Percentiles rank a stretch among this genome's conserved stretches.
These are phyloP conservation scores for Halichoeres trimaculatus DNA, from an alignment of 2,113 vertebrate genomes.

Conservation along the genomic window DNA sequence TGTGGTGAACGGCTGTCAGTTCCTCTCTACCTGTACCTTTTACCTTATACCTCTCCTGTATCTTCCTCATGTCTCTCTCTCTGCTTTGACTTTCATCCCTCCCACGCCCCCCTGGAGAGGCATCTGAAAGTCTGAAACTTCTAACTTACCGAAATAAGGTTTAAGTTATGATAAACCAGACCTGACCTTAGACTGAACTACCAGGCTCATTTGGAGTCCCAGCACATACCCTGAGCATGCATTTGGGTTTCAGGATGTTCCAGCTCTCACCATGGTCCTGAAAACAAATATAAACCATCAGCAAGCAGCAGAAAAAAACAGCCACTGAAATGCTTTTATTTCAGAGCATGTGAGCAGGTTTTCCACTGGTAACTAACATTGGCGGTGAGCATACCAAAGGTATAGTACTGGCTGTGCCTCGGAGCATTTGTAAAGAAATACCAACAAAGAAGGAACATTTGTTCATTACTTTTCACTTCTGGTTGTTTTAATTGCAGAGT, in stretches of 20 bases:
- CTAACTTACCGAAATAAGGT: not conserved
- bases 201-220: not conserved
- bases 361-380: conserved; percentile 29
- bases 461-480: conserved; percentile 14
- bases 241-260: not conserved
- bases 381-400: conserved; percentile 16
- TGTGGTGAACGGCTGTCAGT: too few species aligned
- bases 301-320: not conserved
- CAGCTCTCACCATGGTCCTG: not conserved
- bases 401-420: conserved; percentile 14
- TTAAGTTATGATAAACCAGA: not conserved
- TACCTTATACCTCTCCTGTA: not conserved
- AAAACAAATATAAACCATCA: conserved; percentile 1
- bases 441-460: conserved; percentile 40
- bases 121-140: not conserved
- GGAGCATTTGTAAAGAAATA: conserved; percentile 44
- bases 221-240: not conserved
- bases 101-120: not conserved
- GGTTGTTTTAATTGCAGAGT: conserved; percentile 48
- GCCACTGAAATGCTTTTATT: not conserved
- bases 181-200: not conserved
- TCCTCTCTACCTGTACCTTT: not conserved
- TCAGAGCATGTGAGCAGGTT: not conserved
- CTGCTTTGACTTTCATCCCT: not conserved
- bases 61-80: not conserved